Base-by-base conservation (phyloP, 2,888 invertebrate species). In the Elaeidobius kamerunicus region DNA sequence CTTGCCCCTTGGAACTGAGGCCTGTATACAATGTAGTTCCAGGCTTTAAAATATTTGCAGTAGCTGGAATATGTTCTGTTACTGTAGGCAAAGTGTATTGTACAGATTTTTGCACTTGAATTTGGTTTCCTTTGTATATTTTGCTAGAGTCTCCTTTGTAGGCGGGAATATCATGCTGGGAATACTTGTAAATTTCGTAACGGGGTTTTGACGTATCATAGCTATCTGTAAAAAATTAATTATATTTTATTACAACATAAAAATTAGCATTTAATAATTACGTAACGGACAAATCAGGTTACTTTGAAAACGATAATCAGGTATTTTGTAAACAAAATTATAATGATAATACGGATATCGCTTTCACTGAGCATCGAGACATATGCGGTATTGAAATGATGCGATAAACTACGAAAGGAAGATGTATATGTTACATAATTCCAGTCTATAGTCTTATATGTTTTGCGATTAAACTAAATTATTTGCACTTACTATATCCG, bases 161-260 rank as follows among this genome's bases (percentile, higher is more conserved):
- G 9, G 77, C 59, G 3, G 79, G 78, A 54, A 83, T 81, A 61
- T 85, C 81, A 49, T 82, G 76, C 67, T 85, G 85, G 0, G 85
- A 85, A 66, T 85, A 85, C 3, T 85, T 85, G 64, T 85, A 85
- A 55, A 84, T 77, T 75, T 80, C 78, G 61, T 80, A 84, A 64
- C 79, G 82, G 9, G 76, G 75, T 18, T 55, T 57, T 15, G 39
- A 16, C 9, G 30, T 9, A 9, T 76, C 58, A 73, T 72, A 60
- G 80, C 27, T 52, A 36, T 56, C 56, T 56, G 15, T 11, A 52
- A 44, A 30, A 38, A 15, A 38, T 15, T 16, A 38, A 5, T 16
- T 15, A 38, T 6, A 38, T 15, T 15, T 38, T 12, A 34, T 12
- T 34, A 6, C 4, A 34, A 34, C 4, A 34, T 4, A 23, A 9